Evolutionary conservation across 30 jellyfish, hydroid and myxozoan species (phyloP).

Genomic region (Aurelia coerulea): DNA sequence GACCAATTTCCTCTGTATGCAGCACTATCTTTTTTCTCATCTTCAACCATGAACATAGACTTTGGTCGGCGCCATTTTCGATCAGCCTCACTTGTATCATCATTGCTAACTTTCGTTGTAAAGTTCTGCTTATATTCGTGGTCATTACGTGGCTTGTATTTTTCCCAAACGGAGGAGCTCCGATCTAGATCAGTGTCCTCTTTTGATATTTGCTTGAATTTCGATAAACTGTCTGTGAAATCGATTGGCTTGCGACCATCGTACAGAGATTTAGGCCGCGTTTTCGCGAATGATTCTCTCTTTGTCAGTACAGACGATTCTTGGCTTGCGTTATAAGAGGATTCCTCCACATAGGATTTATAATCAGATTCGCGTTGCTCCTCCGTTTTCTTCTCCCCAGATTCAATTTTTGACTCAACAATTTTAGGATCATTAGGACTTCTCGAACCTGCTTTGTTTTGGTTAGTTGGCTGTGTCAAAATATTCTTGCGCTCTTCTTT

Average conservation of each 20-base stretch:
- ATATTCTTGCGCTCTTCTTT: background rate
- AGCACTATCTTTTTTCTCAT: conserved; percentile 35
- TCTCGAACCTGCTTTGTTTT: background rate
- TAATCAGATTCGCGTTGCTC: conserved; percentile 14
- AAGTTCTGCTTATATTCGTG: background rate
- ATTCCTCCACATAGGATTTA: conserved; percentile 1
- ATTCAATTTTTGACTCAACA: background rate
- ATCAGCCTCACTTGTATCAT: conserved; percentile 2
- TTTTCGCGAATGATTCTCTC: conserved; percentile 32
- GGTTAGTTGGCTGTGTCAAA: background rate
- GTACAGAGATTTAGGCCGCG: conserved; percentile 67
- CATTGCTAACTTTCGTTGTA: conserved; percentile 2
- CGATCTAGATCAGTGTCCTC: background rate
- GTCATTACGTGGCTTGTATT: conserved; percentile 48
- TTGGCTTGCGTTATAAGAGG: background rate
- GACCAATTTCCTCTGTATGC: conserved; percentile 69
- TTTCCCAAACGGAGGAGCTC: conserved; percentile 39
- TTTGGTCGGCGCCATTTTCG: conserved; percentile 39
- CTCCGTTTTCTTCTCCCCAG: background rate
- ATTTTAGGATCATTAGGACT: background rate
- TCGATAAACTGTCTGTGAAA: conserved; percentile 37
- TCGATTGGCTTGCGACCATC: conserved; percentile 10
- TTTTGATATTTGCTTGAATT: conserved; percentile 20
- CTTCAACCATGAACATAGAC: conserved; percentile 55
- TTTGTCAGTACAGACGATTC: conserved; percentile 10